phyloP scores from a whole-genome alignment of 2,797 vertebrate genomes.

The Acrocephalus scirpaceus region DNA sequence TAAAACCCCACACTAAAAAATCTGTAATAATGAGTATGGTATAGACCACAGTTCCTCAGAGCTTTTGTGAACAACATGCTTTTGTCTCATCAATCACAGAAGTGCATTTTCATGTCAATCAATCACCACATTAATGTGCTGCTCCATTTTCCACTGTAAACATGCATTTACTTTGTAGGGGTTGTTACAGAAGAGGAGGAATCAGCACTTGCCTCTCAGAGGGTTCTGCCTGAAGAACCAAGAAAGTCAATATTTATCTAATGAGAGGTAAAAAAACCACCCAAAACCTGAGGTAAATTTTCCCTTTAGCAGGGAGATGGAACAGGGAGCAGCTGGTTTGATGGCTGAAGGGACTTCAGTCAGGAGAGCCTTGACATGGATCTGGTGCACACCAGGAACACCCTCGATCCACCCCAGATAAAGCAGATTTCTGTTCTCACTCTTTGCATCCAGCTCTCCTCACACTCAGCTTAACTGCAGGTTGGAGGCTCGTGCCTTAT shows the following conservation, averaged over 20 bases:
- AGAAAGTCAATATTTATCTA: slow-evolving; percentile 36
- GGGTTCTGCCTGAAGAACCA: not conserved
- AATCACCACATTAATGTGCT: not conserved
- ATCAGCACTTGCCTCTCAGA: not conserved
- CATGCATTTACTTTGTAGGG: not conserved
- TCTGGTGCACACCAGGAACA: not conserved
- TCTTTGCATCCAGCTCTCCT: not conserved
- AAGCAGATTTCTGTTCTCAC: not conserved
- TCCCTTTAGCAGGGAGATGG: not conserved
- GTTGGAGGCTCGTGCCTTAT: not conserved
- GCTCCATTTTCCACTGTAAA: slow-evolving; percentile 5
- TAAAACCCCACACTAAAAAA: not conserved
- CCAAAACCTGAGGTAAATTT: not conserved
- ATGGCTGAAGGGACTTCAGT: not conserved
- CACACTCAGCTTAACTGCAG: not conserved
- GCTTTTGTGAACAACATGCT: not conserved
- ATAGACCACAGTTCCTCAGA: not conserved
- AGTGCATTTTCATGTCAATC: not conserved
- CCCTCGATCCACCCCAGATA: not conserved
- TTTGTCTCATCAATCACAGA: not conserved
- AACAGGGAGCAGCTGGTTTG: not conserved
- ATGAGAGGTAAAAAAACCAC: not conserved
- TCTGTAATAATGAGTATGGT: not conserved
- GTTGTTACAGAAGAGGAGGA: not conserved
- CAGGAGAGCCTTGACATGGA: not conserved